Percentiles rank a stretch among this genome's conserved stretches.
Conservation (phyloP, 2,113 vertebrate species). For the Sylvietta virens region DNA sequence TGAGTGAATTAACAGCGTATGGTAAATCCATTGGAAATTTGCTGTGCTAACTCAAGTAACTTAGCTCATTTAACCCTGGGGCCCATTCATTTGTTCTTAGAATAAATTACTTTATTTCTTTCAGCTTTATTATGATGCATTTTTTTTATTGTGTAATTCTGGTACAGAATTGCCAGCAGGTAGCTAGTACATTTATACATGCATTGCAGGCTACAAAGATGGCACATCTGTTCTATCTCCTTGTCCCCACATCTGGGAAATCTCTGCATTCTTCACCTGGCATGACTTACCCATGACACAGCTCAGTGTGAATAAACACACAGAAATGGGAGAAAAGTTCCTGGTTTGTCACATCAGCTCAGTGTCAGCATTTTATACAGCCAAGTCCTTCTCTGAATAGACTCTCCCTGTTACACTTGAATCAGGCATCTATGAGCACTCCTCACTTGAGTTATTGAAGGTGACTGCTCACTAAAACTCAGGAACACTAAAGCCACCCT, state of each 20-base stretch:
- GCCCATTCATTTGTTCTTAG: background rate
- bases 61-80: background rate
- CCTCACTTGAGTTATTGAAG: background rate
- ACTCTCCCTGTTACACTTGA: background rate
- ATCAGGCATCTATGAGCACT: background rate
- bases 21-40: background rate
- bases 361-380: background rate
- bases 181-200: background rate
- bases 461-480: background rate
- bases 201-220: background rate
- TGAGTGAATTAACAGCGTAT: background rate
- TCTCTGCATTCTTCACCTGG: slow-evolving; percentile 10
- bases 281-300: background rate
- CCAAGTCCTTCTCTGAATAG: background rate
- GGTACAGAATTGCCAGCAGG: background rate
- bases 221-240: background rate
- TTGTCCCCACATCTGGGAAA: background rate
- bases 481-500: background rate
- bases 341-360: slow-evolving; percentile 16
- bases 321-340: background rate
- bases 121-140: background rate
- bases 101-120: background rate
- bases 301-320: background rate
- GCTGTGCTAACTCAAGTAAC: background rate
- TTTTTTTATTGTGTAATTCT: background rate